Conservation (phyloP, 2,888 invertebrate genomes). For the Ligdia adustata region DNA sequence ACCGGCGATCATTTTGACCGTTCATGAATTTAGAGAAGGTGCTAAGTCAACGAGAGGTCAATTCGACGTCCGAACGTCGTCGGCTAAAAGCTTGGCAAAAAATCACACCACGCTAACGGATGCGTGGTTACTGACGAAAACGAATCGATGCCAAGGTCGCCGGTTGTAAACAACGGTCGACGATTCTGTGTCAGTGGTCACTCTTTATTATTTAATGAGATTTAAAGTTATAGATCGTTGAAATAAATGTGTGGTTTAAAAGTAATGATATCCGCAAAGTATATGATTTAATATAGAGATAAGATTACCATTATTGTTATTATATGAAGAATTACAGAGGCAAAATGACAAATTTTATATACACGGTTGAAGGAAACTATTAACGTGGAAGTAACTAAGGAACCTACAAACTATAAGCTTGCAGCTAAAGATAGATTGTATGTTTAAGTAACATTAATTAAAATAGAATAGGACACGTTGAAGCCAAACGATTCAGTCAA, state of each 20-base stretch:
- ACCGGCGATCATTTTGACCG: not conserved
- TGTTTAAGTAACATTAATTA: too few relatives aligned
- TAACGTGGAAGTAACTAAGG: too few relatives aligned
- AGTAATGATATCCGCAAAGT: too few relatives aligned
- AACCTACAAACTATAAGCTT: too few relatives aligned
- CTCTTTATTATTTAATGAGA: slow-evolving; percentile 26
- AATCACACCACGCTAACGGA: slow-evolving; percentile 35
- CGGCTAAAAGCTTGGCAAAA: slow-evolving; percentile 34
- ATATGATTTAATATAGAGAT: too few relatives aligned
- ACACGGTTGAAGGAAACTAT: too few relatives aligned
- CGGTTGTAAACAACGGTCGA: slow-evolving; percentile 37
- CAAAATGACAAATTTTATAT: too few relatives aligned
- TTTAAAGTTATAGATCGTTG: too few relatives aligned
- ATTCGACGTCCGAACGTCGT: not conserved
- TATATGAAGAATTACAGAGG: too few relatives aligned
- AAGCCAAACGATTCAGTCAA: not conserved
- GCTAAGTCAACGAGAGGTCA: slow-evolving; percentile 20
- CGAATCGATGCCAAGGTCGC: slow-evolving; percentile 60
- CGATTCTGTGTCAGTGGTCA: slow-evolving; percentile 40
- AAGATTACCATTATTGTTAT: too few relatives aligned
- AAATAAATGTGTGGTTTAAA: too few relatives aligned
- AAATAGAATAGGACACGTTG: not conserved
- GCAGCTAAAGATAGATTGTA: too few relatives aligned
- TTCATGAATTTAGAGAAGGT: slow-evolving; percentile 5
- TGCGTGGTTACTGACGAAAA: slow-evolving; percentile 46